A percentile compares a stretch with the other conserved stretches of the same genome.
Evolutionary conservation across 2,888 invertebrate species (phyloP).

Genomic region (Philaethria dido): DNA sequence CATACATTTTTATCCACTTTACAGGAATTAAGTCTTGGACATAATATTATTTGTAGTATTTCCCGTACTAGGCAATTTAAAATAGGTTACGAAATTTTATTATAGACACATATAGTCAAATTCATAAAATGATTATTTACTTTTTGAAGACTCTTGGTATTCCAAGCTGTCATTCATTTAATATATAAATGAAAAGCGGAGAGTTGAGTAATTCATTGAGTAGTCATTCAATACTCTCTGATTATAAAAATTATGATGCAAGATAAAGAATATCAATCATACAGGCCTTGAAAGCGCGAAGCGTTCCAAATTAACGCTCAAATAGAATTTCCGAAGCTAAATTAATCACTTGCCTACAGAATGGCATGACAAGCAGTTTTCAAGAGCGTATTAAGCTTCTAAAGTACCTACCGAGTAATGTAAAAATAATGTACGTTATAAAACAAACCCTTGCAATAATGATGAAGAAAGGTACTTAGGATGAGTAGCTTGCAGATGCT

Average conservation of each 20-base stretch:
- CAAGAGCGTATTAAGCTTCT: slow-evolving; percentile 19
- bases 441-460: not conserved
- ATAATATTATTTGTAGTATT: no score
- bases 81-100: no score
- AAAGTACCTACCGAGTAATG: not conserved
- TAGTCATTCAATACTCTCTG: not conserved
- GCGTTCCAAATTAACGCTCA: slow-evolving; percentile 43
- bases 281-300: slow-evolving; percentile 40
- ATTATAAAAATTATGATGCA: slow-evolving; percentile 9
- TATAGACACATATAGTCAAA: no score
- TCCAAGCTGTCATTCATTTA: no score
- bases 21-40: no score
- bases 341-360: slow-evolving; percentile 54
- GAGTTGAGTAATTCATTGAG: no score
- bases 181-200: not conserved
- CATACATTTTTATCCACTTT: no score
- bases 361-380: slow-evolving; percentile 52
- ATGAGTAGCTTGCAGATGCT: no score
- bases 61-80: no score
- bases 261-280: slow-evolving; percentile 45
- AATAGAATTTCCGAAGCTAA: slow-evolving; percentile 42
- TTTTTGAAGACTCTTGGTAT: no score
- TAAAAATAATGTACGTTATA: slow-evolving; percentile 2
- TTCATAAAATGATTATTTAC: no score
- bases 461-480: no score